A percentile compares a stretch with the other conserved stretches of the same genome.
phyloP scores from a whole-genome alignment of 2,797 vertebrate genomes.

The Synaphobranchus kaupii region DNA sequence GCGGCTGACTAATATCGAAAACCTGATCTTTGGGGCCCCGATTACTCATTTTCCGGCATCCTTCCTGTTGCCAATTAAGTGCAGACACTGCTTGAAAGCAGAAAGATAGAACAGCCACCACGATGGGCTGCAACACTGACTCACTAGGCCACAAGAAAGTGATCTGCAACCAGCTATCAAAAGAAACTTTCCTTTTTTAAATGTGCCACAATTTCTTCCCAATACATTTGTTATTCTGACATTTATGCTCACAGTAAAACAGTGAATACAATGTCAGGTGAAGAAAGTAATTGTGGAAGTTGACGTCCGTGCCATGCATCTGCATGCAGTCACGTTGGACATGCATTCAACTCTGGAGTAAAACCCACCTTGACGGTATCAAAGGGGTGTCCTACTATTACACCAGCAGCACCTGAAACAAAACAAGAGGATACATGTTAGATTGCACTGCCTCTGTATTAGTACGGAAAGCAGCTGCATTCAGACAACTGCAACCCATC shows the following conservation, averaged over 20 bases:
- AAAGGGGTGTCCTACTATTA: slow-evolving; percentile 96
- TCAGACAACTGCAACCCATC: neutral
- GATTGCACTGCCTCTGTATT: neutral
- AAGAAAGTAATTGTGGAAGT: neutral
- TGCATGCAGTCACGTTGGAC: slow-evolving; percentile 3
- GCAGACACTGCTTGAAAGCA: neutral
- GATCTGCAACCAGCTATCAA: neutral
- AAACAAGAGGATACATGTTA: slow-evolving; percentile 27
- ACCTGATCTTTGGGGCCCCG: neutral
- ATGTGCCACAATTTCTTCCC: neutral
- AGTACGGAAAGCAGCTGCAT: neutral
- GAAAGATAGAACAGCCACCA: neutral
- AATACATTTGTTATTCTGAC: neutral
- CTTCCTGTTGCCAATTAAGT: neutral
- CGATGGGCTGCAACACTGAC: neutral
- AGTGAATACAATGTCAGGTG: slow-evolving; percentile 12
- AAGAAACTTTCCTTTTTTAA: neutral
- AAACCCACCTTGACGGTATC: slow-evolving; percentile 94
- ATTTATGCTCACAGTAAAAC: neutral
- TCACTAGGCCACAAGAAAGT: slow-evolving; percentile 16
- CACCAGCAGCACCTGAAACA: slow-evolving; percentile 88
- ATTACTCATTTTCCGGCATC: neutral
- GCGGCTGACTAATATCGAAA: neutral
- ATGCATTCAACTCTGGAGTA: neutral
- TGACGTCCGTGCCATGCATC: slow-evolving; percentile 11